Evolutionary conservation across 2,797 vertebrate genomes (phyloP), one percentile per base, ranked within the genome.

Genomic region (Danio albolineatus): DNA sequence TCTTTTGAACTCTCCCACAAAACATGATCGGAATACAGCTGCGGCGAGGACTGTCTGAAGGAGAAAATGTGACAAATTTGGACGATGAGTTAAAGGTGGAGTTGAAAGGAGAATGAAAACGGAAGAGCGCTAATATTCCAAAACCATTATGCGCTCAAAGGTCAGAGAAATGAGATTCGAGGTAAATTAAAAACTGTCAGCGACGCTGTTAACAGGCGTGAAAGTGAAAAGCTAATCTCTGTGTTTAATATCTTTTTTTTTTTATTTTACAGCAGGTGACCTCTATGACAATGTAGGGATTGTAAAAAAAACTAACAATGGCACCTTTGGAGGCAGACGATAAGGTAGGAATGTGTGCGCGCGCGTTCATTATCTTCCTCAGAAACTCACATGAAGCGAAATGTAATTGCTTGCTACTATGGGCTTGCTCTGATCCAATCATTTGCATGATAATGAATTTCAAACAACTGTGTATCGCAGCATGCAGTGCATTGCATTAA

Each of bases 1-100:
- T 82, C 85, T 89, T 93, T 92, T 91, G 91, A 94, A 90, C 91
- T 92, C 82, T 80, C 73, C 78, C 79, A 81, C 62, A 73, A 88
- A 90, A 91, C 89, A 89, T 76, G 85, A 91, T 88, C 88, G 79
- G 90, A 90, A 90, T 85, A 81, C 14, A 4, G 86, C 84, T 66
- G 43, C 38, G 17, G 71, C 51, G 79, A 80, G 80, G 75, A 61
- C 75, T 75, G 85, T 83, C 62, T 85, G 82, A 79, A 48, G 79
- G 36, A 78, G 49, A 53, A 72, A 77, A 62, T 19, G 44, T 75
- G 53, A 36, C 62, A 61, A 73, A 83, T 81, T 78, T 67, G 83
- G 75, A 81, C 64, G 53, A 78, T 69, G 70, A 64, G 75, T 75
- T 16, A 80, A 73, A 79, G 75, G 73, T 43, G 70, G 19, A 39